Percentiles rank a stretch among this genome's conserved stretches.
Conservation (phyloP, 2,888 invertebrate species). For the Tyria jacobaeae region DNA sequence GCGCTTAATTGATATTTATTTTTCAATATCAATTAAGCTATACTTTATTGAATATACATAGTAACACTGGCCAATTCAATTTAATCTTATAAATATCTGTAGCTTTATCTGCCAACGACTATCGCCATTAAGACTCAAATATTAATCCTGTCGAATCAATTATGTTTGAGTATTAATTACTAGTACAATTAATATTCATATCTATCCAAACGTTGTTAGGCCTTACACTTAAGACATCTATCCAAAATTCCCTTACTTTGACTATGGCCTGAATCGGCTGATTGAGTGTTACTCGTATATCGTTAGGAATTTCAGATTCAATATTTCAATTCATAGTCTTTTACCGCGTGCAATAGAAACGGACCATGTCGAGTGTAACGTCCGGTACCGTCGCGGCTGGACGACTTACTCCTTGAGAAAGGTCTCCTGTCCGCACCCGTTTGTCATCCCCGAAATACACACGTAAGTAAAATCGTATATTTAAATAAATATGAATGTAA, state of each 20-base stretch:
- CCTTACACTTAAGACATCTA: not conserved
- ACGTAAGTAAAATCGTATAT: too few species aligned
- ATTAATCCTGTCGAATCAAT: conserved; percentile 4
- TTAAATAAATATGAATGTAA: too few species aligned
- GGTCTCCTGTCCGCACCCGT: too few species aligned
- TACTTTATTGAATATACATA: conserved; percentile 1
- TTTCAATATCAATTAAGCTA: not conserved
- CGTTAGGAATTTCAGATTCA: not conserved
- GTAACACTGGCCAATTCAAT: not conserved
- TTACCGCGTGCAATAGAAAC: too few species aligned
- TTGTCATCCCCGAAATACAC: too few species aligned
- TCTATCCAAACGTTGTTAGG: not conserved
- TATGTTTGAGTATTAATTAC: conserved; percentile 8
- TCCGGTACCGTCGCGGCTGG: too few species aligned
- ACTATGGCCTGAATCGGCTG: not conserved
- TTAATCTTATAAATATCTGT: not conserved
- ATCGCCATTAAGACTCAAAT: not conserved
- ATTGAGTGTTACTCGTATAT: not conserved
- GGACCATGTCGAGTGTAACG: too few species aligned
- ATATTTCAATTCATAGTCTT: not conserved
- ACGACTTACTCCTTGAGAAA: too few species aligned
- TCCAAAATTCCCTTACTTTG: not conserved
- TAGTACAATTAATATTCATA: conserved; percentile 6
- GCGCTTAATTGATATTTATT: too few species aligned
- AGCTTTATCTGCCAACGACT: not conserved